These are phyloP conservation scores for Xerus rutilus DNA, from an alignment of 2,797 vertebrate genomes.

Conservation along the genomic window DNA sequence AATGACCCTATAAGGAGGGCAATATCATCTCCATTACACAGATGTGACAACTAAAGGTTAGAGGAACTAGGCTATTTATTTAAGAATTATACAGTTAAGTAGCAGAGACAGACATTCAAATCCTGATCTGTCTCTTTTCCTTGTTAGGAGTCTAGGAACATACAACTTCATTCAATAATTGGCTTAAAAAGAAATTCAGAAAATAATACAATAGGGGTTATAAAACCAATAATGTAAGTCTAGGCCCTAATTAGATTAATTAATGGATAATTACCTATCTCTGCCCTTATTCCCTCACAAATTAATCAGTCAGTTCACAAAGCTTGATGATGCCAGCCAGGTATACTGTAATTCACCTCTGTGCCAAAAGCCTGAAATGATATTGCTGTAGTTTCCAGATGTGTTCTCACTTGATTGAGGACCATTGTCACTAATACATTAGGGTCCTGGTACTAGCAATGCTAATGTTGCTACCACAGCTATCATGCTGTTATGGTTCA, in stretches of 20 bases:
- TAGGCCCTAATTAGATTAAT: background rate
- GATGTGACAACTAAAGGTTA: background rate
- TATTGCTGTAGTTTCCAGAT: background rate
- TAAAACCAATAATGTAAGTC: background rate
- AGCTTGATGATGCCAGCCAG: background rate
- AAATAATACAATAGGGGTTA: background rate
- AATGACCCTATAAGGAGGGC: background rate
- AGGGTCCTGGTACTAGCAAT: background rate
- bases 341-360: background rate
- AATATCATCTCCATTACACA: background rate
- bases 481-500: background rate
- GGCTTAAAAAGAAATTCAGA: background rate
- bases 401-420: background rate
- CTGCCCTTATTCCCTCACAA: background rate
- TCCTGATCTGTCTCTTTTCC: background rate
- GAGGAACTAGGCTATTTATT: background rate
- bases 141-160: background rate
- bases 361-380: background rate
- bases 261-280: background rate
- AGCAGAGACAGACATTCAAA: constrained; percentile 44
- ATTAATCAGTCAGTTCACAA: background rate
- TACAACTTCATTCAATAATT: background rate
- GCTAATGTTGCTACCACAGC: background rate
- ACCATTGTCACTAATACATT: background rate
- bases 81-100: background rate